Conservation (phyloP, 2,113 vertebrate genomes). For the Clupea harengus region DNA sequence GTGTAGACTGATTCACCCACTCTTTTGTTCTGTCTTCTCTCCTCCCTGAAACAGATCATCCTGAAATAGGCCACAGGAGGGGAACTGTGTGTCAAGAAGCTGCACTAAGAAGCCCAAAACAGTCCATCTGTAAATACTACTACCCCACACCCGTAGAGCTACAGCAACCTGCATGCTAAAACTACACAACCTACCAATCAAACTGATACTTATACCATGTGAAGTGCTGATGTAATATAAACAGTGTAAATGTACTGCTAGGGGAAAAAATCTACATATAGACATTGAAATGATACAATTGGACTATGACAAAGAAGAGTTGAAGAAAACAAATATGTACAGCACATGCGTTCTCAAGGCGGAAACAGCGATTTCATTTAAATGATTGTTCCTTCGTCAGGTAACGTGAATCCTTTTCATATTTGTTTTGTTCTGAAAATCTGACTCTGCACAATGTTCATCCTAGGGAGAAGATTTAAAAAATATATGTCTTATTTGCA, state of each 20-base stretch:
- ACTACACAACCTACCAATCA: conserved; percentile 69
- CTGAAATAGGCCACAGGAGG: conserved; percentile 88
- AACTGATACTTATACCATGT: conserved; percentile 50
- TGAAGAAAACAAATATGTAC: conserved; percentile 56
- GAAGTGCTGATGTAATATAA: conserved; percentile 65
- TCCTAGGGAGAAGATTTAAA: conserved; percentile 39
- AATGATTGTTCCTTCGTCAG: conserved; percentile 57
- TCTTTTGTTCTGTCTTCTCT: conserved; percentile 34
- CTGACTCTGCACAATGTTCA: conserved; percentile 58
- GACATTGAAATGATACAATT: conserved; percentile 56
- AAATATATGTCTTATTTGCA: conserved; percentile 56
- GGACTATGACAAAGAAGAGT: conserved; percentile 18
- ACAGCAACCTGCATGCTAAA: conserved; percentile 99
- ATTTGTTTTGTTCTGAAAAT: conserved; percentile 50
- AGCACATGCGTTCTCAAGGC: conserved; percentile 57
- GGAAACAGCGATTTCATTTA: conserved; percentile 56
- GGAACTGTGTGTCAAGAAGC: conserved; percentile 86
- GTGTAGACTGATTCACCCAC: not conserved
- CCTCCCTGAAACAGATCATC: conserved; percentile 85
- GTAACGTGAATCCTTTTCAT: conserved; percentile 55
- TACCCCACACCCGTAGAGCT: conserved; percentile 90
- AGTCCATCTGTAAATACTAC: conserved; percentile 97
- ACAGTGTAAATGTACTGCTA: conserved; percentile 66
- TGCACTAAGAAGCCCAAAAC: conserved; percentile 87
- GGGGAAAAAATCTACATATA: conserved; percentile 52